These are phyloP conservation scores for Gopherus flavomarginatus DNA, from an alignment of 2,113 vertebrate genomes.

Conservation along the genomic window DNA sequence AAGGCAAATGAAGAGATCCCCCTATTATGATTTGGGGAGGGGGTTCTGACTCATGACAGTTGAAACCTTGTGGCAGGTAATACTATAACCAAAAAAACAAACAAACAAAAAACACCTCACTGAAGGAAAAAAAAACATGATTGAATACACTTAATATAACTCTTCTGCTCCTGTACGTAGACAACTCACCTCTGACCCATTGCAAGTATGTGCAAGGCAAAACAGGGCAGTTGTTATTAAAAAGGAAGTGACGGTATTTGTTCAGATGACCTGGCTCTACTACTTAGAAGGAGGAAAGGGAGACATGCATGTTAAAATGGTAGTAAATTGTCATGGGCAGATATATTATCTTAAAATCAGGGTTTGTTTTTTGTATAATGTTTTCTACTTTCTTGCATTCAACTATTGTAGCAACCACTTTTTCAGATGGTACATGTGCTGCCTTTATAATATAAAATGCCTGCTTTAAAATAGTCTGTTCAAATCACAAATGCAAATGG, in stretches of 20 bases:
- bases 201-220: not conserved
- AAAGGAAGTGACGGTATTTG: not conserved
- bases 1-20: not conserved
- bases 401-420: not conserved
- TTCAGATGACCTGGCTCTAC: not conserved
- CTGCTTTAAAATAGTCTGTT: constrained; percentile 1
- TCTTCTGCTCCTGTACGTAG: fast-evolving
- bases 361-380: not conserved
- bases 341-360: not conserved
- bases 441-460: constrained; percentile 31
- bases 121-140: not conserved
- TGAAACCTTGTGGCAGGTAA: not conserved
- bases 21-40: not conserved
- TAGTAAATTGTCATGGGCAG: not conserved
- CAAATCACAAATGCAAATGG: not conserved
- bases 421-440: not conserved
- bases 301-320: not conserved
- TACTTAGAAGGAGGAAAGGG: not conserved
- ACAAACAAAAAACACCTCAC: not conserved
- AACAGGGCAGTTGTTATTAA: not conserved
- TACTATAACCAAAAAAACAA: not conserved
- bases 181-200: not conserved
- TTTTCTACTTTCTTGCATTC: not conserved
- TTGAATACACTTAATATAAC: fast-evolving
- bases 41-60: not conserved